phyloP scores from a whole-genome alignment of 2,113 vertebrate species.

The Rhinoptilus africanus region DNA sequence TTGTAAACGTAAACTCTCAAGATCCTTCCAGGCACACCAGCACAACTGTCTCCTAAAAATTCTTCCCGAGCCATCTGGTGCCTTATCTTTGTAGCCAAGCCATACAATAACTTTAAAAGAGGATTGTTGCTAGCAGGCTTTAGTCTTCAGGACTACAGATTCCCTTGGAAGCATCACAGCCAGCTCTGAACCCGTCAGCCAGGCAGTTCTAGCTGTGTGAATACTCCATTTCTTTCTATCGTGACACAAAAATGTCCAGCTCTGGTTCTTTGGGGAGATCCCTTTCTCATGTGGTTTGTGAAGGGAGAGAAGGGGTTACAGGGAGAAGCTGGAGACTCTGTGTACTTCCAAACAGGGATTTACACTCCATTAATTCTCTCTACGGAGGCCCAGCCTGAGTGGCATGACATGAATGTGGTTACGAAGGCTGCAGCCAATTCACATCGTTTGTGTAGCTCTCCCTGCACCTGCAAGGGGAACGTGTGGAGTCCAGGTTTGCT shows the following conservation, averaged over 20 bases:
- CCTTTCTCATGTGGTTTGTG: not conserved
- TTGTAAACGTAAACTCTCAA: constrained; percentile 45
- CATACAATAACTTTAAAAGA: constrained; percentile 60
- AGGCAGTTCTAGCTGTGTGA: not conserved
- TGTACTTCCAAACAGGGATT: constrained; percentile 36
- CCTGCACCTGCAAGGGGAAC: not conserved
- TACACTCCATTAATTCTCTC: constrained; percentile 49
- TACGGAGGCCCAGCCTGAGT: not conserved
- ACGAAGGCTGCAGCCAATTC: not conserved
- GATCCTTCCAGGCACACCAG: constrained; percentile 52
- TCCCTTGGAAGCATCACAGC: not conserved
- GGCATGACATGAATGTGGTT: constrained; percentile 40
- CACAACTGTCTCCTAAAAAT: constrained; percentile 60
- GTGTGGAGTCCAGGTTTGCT: not conserved
- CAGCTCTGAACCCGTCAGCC: not conserved
- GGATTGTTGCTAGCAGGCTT: not conserved
- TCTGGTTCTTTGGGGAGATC: not conserved
- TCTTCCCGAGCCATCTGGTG: constrained; percentile 67
- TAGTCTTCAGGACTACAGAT: not conserved
- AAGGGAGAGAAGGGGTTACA: constrained; percentile 25
- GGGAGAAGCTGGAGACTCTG: not conserved
- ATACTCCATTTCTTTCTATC: not conserved
- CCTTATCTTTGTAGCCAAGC: constrained; percentile 60
- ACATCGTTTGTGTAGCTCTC: not conserved
- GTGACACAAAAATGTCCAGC: not conserved